A percentile compares a stretch with the other conserved stretches of the same genome.
phyloP scores from a whole-genome alignment of 1,140 invertebrate genomes.

The Hormaphis cornu region DNA sequence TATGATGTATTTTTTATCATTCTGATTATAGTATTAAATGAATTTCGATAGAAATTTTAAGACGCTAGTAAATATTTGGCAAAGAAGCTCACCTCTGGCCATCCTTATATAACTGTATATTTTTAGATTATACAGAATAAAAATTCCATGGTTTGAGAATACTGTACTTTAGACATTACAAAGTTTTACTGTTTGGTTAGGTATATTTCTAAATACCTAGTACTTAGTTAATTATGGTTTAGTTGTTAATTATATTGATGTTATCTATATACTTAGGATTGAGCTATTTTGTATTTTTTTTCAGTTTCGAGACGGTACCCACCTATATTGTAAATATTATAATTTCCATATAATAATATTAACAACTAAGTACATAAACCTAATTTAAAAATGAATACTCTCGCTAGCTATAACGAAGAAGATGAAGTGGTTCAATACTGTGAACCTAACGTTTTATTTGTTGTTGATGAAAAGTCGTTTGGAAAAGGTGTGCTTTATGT shows the following conservation, averaged over 20 bases:
- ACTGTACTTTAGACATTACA: too few species aligned
- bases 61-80: too few species aligned
- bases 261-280: slow-evolving; percentile 2
- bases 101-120: too few species aligned
- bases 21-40: too few species aligned
- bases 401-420: slow-evolving; percentile 10
- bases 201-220: too few species aligned
- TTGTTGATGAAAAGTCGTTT: slow-evolving; percentile 7
- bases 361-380: not conserved
- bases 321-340: slow-evolving; percentile 7
- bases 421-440: not conserved
- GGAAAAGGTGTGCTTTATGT: slow-evolving; percentile 16
- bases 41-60: too few species aligned
- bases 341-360: not conserved
- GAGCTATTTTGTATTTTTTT: slow-evolving; percentile 18
- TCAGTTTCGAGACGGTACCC: slow-evolving; percentile 11
- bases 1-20: too few species aligned
- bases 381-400: slow-evolving; percentile 8
- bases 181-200: too few species aligned
- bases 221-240: not conserved
- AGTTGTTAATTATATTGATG: not conserved
- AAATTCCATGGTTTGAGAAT: too few species aligned
- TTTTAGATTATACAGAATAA: too few species aligned
- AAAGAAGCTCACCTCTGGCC: too few species aligned
- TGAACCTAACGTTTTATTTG: not conserved